Evolutionary conservation across 2,888 invertebrate species (phyloP), one percentile per base, ranked within the genome.

Genomic region (Saturnia japonica): DNA sequence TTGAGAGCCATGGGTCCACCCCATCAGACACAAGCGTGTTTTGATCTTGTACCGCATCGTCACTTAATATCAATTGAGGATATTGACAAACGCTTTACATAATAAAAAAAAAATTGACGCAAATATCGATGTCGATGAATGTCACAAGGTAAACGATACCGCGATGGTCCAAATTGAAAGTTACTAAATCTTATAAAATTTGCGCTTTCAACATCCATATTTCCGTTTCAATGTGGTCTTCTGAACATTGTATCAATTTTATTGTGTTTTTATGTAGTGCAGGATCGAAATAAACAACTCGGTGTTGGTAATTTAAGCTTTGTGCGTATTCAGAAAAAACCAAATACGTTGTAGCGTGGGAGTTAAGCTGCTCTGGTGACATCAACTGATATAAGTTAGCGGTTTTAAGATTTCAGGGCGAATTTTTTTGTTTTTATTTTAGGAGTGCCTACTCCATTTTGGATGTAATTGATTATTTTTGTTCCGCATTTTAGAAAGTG

Each of bases 341-440:
- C 64, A 64, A 64, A 64, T 64, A 64, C 40, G 40, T 34, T 40
- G n/a, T 40, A 11, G 19, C n/a, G 64, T 64, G 64, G 64, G 64
- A 64, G 64, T 64, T 22, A n/a, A 62, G 34, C 34, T 28, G 11
- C 25, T n/a, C 16, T 40, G 34, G 34, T 40, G 64, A 40, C 64
- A 64, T 64, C 64, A 64, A 64, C 40, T 40, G 34, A 9, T 64
- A 40, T 40, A 64, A 64, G 64, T 64, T 57, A 64, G 19, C 64
- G 40, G 64, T 64, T 40, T 64, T 16, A 62, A 22, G 54, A n/a
- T 54, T 54, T 54, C 54, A 54, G 54, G 6, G 51, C n/a, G 51
- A 19, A 67, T 43, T 67, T 42, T 7, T n/a, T n/a, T 6, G 43
- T 14, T 14, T 1, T 28, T 68, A 19, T 16, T 28, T 28, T 47